Evolutionary conservation across 2,113 vertebrate genomes (phyloP), one percentile per base, ranked within the genome.

Genomic region (Notothenia coriiceps): DNA sequence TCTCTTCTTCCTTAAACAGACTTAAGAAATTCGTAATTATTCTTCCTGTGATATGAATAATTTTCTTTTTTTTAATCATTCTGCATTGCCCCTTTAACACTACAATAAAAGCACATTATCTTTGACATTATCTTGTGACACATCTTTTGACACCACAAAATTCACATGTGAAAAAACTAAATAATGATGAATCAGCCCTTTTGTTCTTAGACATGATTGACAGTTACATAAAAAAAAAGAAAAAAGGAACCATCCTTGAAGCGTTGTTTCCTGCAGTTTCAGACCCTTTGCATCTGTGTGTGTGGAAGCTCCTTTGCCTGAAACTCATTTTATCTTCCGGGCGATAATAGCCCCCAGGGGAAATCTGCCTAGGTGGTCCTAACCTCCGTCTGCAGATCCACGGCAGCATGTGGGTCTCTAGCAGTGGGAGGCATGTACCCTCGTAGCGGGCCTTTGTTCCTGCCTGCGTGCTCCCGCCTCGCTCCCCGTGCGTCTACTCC

Each of bases 321-420:
- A 90, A 89, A 93, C 93, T 90, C 83, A 89, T 93, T 93, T 94
- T 71, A 92, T 94, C 89, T 91, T 84, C 77, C 52, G 33, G 77
- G 86, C 59, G 20, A 90, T 90, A 92, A 89, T 91, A 82, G 89
- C 88, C 85, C 91, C 83, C 85, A 4, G 73, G 91, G 90, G 93
- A 94, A 92, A 93, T 92, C 93, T 92, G 82, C 88, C 88, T 90
- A 80, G 90, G 92, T 94, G 93, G 91, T 92, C 90, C 86, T 91
- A 92, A 92, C 90, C 89, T 86, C 89, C 80, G 84, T 74, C 76
- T 73, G 86, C 81, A 77, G 77, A 91, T 81, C 86, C 65, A 55
- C 80, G 43, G 78, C 71, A 79, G 76, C 44, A 61, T 85, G 84
- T 70, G 83, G 74, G 88, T 88, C 78, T 88, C 25, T 54, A 79